Base-by-base conservation (phyloP, 2,888 invertebrate genomes). In the Hirudinaria manillensis region DNA sequence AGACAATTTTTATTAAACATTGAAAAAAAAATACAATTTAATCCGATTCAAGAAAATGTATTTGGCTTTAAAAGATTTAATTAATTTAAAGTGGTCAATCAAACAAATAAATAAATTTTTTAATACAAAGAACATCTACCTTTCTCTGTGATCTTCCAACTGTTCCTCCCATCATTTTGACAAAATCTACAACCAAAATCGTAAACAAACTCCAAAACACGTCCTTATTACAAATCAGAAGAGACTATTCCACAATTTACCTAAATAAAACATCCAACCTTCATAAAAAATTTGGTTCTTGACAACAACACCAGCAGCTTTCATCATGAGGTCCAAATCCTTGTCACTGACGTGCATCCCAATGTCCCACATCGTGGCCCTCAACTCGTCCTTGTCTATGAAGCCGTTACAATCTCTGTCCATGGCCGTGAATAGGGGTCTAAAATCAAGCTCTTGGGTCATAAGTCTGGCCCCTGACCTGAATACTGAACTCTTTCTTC, bases 131-230 rank as follows among this genome's bases (percentile, higher is more conserved):
- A 21, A 53, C 13, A 34, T 13, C 36, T 70, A 78, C 78, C 75
- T 72, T 71, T 27, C 72, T 38, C 34, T 77, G 77, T 3, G 70
- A 65, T 29, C 61, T 36, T 13, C 74, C 76, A 24, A 77, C 74
- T 38, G 72, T 67, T 21, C 76, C 77, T 21, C 74, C 56, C 77
- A 77, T 77, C 74, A 77, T 76, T 70, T 76, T 76, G 7, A 77
- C 74, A 45, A 77, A 76, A 68, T 77, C 72, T 76, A n/a, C 24
- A 70, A 68, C 13, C n/a, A 68, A 45, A 16, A 45, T 2, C 45
- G 13, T 10, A 45, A 45, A 45, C 1, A 6, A 16, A 21, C 61
- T 56, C 13, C 13, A 61, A 53, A 21, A 53, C 53, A 16, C 21
- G 13, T 53, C 13, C 61, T 13, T 16, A 6, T 27, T 19, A 7